phyloP scores from a whole-genome alignment of 2,888 invertebrate species.

The Erebia ligea region DNA sequence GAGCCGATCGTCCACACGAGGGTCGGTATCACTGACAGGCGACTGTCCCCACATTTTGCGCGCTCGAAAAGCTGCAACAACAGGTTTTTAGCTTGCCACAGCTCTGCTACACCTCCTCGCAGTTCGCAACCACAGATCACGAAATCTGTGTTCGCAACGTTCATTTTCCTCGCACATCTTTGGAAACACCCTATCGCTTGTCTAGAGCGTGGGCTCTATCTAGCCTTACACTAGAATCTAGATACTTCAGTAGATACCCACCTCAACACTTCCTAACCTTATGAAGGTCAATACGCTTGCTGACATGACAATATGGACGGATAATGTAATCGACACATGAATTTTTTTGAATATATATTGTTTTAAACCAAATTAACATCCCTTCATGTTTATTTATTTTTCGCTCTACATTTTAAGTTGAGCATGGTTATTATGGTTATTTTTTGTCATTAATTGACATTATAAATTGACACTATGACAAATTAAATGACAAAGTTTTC shows the following conservation, averaged over 20 bases:
- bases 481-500: no score
- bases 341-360: background rate
- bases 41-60: constrained; percentile 68
- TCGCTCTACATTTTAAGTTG: background rate
- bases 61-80: constrained; percentile 60
- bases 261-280: constrained; percentile 28
- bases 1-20: constrained; percentile 68
- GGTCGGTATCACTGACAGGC: constrained; percentile 65
- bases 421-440: background rate
- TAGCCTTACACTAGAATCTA: no score
- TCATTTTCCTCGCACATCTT: no score
- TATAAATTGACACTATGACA: no score
- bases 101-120: background rate
- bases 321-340: background rate
- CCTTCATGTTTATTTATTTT: constrained; percentile 15
- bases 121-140: no score
- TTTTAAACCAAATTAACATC: background rate
- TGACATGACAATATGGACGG: constrained; percentile 27
- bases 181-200: no score
- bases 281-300: constrained; percentile 24
- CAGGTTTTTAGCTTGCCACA: background rate
- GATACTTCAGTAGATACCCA: constrained; percentile 1
- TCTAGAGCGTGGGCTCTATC: no score
- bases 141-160: no score
- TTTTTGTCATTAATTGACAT: constrained; percentile 6